These are phyloP conservation scores for Lindbergichthys nudifrons DNA, from an alignment of 2,797 vertebrate species.

Conservation along the genomic window DNA sequence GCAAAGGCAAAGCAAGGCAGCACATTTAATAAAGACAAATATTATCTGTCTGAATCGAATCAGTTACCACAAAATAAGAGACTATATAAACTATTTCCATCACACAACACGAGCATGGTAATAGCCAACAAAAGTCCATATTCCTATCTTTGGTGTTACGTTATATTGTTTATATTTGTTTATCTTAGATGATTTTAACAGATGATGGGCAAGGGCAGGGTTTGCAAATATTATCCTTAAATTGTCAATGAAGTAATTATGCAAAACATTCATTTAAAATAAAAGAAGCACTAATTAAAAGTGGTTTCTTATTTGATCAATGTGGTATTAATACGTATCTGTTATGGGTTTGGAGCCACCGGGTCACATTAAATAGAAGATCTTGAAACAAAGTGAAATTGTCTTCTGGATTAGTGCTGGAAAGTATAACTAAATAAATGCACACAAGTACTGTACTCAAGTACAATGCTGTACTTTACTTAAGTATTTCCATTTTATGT, in stretches of 20 bases:
- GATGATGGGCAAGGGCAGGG: not conserved
- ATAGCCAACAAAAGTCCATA: not conserved
- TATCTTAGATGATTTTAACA: not conserved
- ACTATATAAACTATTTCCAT: not conserved
- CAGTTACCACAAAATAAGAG: not conserved
- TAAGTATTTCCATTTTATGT: too few relatives aligned
- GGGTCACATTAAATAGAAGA: too few relatives aligned
- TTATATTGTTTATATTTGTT: not conserved
- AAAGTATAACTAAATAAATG: too few relatives aligned
- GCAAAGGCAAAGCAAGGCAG: not conserved
- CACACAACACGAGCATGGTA: not conserved
- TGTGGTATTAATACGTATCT: too few relatives aligned
- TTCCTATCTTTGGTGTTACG: too few relatives aligned
- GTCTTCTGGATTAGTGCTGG: too few relatives aligned
- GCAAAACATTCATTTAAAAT: not conserved
- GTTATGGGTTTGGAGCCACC: too few relatives aligned
- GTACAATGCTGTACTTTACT: too few relatives aligned
- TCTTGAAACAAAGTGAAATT: too few relatives aligned
- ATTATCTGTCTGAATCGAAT: not conserved
- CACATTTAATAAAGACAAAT: conserved; percentile 5
- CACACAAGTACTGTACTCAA: too few relatives aligned
- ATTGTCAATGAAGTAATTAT: not conserved
- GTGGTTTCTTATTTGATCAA: too few relatives aligned
- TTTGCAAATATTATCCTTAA: not conserved
- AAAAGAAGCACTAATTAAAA: too few relatives aligned